Base-by-base conservation (phyloP, 2,888 invertebrate species). In the Molorchus minor region DNA sequence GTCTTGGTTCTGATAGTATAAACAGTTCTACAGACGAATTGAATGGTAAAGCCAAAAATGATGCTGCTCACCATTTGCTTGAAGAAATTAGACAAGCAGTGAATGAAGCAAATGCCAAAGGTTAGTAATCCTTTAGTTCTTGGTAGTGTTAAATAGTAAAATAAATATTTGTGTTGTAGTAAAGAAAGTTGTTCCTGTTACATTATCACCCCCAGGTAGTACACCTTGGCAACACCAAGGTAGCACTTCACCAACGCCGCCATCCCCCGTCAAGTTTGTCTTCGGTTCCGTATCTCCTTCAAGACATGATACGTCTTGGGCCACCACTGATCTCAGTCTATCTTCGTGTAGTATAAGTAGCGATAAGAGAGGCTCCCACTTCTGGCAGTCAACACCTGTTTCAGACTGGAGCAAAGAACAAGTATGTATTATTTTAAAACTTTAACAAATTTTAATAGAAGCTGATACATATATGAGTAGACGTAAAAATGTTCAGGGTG, bases 71-170 rank as follows among this genome's bases (percentile, higher is more conserved):
- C 82, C 90, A 91, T 77, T 85, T 94, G 70, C 89, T 93, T 68
- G 93, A 93, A 81, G 93, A 93, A 85, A 93, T 93, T 75, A 86
- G 92, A 65, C 92, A 92, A 81, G 93, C 93, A 72, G 93, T 94
- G 74, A 92, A 88, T 81, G 93, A 93, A 82, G 93, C 93, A 69
- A 93, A 92, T 83, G 91, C 92, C 66, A 87, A 91, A 89, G 92
- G 93, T 92, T 82, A 65, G 35, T 36, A 36, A 16, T 8, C 16
- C 10, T 21, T 43, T 52, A 13, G 10, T 30, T 13, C 36, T 3
- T 29, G 15, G 30, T 41, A 30, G 30, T 25, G 12, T 44, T 20
- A 19, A 30, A 30, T 19, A 49, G 20, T 56, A 36, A 44, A 43
- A 43, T 51, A 40, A n/a, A 43, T 35, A n/a, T 43, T 61, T 63